Conservation (phyloP, 2,888 invertebrate species). For the Lordiphosa andalusiaca region DNA sequence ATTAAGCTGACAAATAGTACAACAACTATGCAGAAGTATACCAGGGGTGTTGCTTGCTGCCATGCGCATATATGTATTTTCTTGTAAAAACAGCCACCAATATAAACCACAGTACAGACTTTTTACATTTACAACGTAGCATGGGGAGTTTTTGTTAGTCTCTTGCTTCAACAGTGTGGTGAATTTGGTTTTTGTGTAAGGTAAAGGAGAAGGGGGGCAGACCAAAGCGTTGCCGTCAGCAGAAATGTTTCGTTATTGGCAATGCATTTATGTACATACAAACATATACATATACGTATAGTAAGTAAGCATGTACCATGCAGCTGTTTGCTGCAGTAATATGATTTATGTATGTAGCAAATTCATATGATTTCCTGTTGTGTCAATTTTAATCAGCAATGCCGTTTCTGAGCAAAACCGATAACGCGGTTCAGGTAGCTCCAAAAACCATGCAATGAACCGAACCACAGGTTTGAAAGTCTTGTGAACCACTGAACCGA, state of each 20-base stretch:
- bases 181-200: slow-evolving; percentile 12
- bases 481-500: too few relatives aligned
- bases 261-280: slow-evolving; percentile 17
- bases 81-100: slow-evolving; percentile 19
- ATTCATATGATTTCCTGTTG: slow-evolving; percentile 47
- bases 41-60: slow-evolving; percentile 4
- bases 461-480: too few relatives aligned
- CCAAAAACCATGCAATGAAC: too few relatives aligned
- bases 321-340: neutral
- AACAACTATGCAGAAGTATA: slow-evolving; percentile 6
- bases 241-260: neutral
- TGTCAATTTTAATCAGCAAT: slow-evolving; percentile 53
- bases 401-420: neutral
- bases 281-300: neutral
- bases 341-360: slow-evolving; percentile 2
- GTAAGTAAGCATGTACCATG: too few relatives aligned
- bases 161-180: slow-evolving; percentile 17
- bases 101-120: slow-evolving; percentile 24
- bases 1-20: slow-evolving; percentile 15
- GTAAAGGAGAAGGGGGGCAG: neutral
- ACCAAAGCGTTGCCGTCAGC: slow-evolving; percentile 2
- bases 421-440: too few relatives aligned
- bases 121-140: slow-evolving; percentile 43
- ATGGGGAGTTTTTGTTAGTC: slow-evolving; percentile 28
- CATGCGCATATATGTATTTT: slow-evolving; percentile 4